Conservation (phyloP, 2,888 invertebrate genomes). For the Caenorhabditis japonica region DNA sequence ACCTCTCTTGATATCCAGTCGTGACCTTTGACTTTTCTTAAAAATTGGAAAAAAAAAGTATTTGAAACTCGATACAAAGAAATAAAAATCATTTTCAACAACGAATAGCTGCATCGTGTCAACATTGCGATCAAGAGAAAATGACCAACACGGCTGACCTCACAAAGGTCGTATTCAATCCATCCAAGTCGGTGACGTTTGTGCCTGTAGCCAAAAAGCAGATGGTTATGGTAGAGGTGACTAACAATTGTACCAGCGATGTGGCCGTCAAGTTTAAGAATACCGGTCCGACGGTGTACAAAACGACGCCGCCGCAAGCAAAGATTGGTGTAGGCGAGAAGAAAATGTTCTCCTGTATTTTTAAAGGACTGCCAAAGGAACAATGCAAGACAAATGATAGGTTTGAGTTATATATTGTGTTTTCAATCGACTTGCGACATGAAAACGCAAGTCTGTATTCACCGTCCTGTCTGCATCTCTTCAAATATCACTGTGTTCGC, state of each 20-base stretch:
- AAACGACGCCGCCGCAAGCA: not conserved
- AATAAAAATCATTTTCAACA: no score
- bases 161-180: conserved; percentile 30
- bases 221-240: conserved; percentile 8
- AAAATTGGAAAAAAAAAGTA: no score
- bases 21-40: no score
- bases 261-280: conserved; percentile 31
- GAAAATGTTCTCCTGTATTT: conserved; percentile 8
- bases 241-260: conserved; percentile 6
- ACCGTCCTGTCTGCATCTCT: no score
- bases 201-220: conserved; percentile 21
- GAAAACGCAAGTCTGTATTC: no score
- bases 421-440: no score
- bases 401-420: no score
- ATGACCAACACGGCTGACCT: conserved; percentile 18
- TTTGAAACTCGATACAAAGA: no score
- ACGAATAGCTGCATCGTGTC: no score
- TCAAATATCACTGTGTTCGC: no score
- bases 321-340: conserved; percentile 11
- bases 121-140: no score
- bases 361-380: conserved; percentile 11
- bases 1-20: no score
- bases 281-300: conserved; percentile 5
- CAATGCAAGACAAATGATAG: conserved; percentile 1
- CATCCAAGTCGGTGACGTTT: conserved; percentile 29